Evolutionary conservation across 2,888 invertebrate genomes (phyloP).

Genomic region (Trissonchulus latispiculum): DNA sequence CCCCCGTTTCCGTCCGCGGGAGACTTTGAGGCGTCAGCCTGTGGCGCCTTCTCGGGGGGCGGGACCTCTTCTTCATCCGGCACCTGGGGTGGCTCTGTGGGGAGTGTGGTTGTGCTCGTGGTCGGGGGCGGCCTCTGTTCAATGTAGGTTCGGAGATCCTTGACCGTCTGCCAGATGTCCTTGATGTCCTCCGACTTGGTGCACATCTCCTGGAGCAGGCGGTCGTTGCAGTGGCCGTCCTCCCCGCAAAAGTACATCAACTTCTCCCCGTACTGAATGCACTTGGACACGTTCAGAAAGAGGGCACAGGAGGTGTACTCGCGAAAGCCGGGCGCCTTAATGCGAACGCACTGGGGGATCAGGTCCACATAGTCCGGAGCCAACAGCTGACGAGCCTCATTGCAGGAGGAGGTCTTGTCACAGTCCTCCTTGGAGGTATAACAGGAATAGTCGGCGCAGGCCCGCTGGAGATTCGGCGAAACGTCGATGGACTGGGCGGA

Average conservation of each 20-base stretch:
- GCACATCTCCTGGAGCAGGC: neutral
- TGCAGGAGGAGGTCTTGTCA: neutral
- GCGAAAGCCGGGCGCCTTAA: neutral
- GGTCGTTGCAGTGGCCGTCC: neutral
- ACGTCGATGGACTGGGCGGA: neutral
- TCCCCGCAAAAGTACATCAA: neutral
- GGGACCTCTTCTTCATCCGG: no score
- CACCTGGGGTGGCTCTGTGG: no score
- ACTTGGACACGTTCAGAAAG: neutral
- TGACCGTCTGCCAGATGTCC: neutral
- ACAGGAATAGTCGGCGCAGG: neutral
- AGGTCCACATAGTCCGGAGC: neutral
- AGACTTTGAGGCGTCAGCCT: no score
- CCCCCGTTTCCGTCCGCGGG: no score
- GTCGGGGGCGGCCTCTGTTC: neutral
- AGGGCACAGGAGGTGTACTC: neutral
- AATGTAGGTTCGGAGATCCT: neutral
- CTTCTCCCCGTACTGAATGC: neutral
- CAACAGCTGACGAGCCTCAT: neutral
- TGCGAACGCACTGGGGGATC: neutral
- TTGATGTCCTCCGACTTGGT: neutral
- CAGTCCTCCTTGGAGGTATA: neutral
- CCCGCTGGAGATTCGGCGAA: neutral
- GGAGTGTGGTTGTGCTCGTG: neutral
- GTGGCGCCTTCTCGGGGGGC: no score